These are phyloP conservation scores for Allolobophora icterica DNA, from an alignment of 2,888 invertebrate species.

Conservation along the genomic window DNA sequence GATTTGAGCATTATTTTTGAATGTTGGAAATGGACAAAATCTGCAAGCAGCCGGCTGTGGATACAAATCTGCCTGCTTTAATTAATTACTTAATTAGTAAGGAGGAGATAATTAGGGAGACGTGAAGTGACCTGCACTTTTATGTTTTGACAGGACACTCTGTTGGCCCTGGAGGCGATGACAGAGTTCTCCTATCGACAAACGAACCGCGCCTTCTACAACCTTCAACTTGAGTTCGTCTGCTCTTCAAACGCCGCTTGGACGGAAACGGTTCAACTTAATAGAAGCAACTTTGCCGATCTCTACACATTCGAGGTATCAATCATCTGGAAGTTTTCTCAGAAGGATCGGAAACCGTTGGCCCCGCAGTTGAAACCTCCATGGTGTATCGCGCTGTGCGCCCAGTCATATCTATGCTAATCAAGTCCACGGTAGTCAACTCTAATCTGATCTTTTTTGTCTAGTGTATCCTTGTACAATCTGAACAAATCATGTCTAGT, in stretches of 20 bases:
- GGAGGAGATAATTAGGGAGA: background rate
- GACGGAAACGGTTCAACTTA: constrained; percentile 52
- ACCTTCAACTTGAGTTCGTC: constrained; percentile 52
- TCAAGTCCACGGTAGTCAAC: no score
- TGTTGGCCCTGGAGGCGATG: constrained; percentile 84
- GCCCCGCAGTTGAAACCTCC: no score
- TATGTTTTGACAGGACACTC: constrained; percentile 74
- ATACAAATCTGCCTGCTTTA: no score
- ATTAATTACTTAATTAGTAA: no score
- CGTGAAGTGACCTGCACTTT: background rate
- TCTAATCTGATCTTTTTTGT: background rate
- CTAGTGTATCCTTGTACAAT: no score
- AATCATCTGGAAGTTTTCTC: background rate
- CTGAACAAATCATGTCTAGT: no score
- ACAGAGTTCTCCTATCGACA: constrained; percentile 68
- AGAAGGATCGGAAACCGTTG: background rate
- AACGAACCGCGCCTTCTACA: constrained; percentile 60
- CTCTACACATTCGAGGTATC: constrained; percentile 51
- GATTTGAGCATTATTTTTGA: no score
- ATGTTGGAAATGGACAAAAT: no score
- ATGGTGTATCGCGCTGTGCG: no score
- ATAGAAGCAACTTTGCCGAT: constrained; percentile 59
- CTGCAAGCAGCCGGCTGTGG: no score
- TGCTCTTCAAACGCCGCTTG: constrained; percentile 66
- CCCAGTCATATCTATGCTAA: no score